Evolutionary conservation across 2,888 invertebrate genomes (phyloP).

Genomic region (Kryphioiulus occultus): DNA sequence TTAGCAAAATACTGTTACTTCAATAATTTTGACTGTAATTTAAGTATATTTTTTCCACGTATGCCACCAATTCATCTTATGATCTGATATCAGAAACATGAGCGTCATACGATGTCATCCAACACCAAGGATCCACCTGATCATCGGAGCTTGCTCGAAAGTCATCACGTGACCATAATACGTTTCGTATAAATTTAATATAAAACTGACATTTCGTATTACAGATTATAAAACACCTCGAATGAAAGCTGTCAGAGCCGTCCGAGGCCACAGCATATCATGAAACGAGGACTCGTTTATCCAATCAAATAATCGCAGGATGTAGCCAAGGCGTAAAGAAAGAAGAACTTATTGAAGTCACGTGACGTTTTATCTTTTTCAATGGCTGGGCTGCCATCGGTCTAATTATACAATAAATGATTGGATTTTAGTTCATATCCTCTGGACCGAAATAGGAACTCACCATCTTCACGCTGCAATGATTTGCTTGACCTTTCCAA

Average conservation of each 20-base stretch:
- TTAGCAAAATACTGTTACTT: too few relatives aligned
- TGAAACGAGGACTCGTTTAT: background rate
- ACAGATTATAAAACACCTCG: background rate
- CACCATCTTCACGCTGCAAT: background rate
- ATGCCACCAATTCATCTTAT: too few relatives aligned
- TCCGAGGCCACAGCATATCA: background rate
- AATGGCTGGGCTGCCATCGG: background rate
- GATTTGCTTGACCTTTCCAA: background rate
- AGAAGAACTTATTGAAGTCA: background rate
- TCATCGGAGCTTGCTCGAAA: background rate
- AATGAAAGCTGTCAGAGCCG: background rate
- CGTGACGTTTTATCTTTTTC: background rate
- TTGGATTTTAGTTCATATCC: slow-evolving; percentile 33
- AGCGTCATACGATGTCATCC: too few relatives aligned
- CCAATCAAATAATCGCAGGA: background rate
- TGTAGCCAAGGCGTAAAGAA: background rate
- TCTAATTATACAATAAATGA: background rate
- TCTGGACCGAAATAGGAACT: background rate
- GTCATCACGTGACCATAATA: background rate
- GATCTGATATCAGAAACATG: too few relatives aligned
- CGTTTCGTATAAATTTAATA: background rate
- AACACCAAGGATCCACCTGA: background rate
- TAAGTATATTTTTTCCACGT: too few relatives aligned
- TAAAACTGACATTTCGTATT: background rate
- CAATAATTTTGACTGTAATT: too few relatives aligned